Percentiles rank a stretch among this genome's conserved stretches.
Conservation (phyloP, 92 coral and sea anemone species). For the Epizoanthus rinbou region DNA sequence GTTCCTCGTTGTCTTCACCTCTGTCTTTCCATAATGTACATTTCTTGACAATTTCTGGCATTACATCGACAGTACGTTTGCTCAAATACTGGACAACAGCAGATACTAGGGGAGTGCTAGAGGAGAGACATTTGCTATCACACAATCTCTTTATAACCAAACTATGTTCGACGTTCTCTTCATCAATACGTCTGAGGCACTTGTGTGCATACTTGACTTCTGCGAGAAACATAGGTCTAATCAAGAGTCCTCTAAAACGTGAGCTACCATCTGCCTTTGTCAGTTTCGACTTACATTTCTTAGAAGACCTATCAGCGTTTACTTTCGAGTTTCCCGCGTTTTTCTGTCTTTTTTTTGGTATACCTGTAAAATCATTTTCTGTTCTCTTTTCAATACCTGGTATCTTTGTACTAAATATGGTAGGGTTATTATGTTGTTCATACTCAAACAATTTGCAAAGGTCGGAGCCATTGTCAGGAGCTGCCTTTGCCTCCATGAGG, state of each 20-base stretch:
- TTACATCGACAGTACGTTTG: conserved; percentile 48
- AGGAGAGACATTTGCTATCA: conserved; percentile 51
- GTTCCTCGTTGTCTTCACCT: neutral
- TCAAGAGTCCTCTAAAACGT: conserved; percentile 22
- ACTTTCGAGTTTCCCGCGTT: neutral
- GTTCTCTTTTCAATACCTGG: neutral
- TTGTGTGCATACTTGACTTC: conserved; percentile 59
- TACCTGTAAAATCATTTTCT: neutral
- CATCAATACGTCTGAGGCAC: conserved; percentile 47
- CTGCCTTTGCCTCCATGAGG: neutral
- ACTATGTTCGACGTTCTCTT: conserved; percentile 37
- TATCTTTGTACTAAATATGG: neutral
- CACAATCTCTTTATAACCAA: conserved; percentile 54
- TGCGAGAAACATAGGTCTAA: conserved; percentile 46
- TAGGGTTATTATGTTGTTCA: neutral
- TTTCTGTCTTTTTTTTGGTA: neutral
- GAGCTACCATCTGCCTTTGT: neutral
- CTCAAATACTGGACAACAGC: conserved; percentile 61
- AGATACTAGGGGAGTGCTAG: conserved; percentile 57
- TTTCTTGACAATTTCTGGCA: conserved; percentile 41
- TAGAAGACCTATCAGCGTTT: neutral
- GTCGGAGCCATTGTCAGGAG: neutral
- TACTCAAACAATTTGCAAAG: neutral
- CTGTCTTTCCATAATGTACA: conserved; percentile 41
- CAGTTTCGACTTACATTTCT: neutral